These are phyloP conservation scores for Todiramphus saurophagus DNA, from an alignment of 2,113 vertebrate genomes.

Conservation along the genomic window DNA sequence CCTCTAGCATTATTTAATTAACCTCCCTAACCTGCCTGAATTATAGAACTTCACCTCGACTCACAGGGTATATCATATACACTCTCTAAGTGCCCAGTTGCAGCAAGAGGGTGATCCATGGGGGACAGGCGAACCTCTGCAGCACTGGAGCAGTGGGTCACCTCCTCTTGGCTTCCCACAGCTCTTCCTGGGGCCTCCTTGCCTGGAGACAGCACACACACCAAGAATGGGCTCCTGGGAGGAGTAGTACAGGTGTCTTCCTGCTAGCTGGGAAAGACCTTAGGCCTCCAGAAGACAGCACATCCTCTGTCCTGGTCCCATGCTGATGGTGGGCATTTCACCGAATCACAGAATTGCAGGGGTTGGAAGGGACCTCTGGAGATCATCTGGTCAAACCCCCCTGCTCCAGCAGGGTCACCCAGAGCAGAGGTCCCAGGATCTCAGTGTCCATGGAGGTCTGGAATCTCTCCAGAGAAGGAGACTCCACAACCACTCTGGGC, in stretches of 20 bases:
- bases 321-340: background rate
- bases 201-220: background rate
- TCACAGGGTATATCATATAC: accelerated
- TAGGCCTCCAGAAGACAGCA: background rate
- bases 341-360: background rate
- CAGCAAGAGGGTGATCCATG: background rate
- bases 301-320: background rate
- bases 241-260: background rate
- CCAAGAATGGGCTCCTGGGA: background rate
- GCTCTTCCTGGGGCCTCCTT: background rate
- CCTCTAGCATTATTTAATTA: background rate
- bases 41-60: background rate
- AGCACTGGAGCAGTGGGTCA: background rate
- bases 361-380: background rate
- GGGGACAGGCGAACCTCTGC: background rate
- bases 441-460: background rate
- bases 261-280: background rate
- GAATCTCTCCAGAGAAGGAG: too few species aligned
- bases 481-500: too few species aligned
- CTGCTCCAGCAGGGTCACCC: background rate
- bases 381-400: background rate
- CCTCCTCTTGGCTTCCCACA: accelerated
- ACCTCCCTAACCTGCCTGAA: background rate
- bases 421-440: background rate
- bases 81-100: background rate